A percentile compares a stretch with the other conserved stretches of the same genome.
phyloP scores from a whole-genome alignment of 2,113 vertebrate species.

The Nothobranchius kuhntae region DNA sequence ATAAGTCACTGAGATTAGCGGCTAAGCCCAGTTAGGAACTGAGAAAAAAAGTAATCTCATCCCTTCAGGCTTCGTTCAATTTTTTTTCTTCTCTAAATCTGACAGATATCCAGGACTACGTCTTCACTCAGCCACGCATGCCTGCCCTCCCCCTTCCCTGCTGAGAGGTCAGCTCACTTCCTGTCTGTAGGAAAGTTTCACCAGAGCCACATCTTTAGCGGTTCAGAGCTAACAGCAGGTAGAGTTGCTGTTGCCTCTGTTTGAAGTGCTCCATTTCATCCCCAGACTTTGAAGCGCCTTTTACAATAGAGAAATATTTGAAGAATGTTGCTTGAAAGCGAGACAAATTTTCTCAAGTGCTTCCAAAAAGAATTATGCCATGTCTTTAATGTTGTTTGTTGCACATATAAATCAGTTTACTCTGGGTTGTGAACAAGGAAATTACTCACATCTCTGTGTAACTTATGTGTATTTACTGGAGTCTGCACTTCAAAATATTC shows the following conservation, averaged over 20 bases:
- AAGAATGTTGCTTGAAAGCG: constrained; percentile 13
- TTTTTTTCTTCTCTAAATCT: constrained; percentile 27
- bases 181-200: constrained; percentile 43
- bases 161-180: constrained; percentile 59
- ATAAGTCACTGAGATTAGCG: constrained; percentile 25
- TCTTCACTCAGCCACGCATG: constrained; percentile 65
- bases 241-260: constrained; percentile 24
- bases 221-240: constrained; percentile 49
- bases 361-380: constrained; percentile 1
- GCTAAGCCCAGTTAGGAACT: constrained; percentile 9
- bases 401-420: background rate
- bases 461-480: background rate
- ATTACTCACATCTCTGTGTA: background rate
- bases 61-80: constrained; percentile 35
- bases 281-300: constrained; percentile 36
- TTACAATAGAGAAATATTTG: constrained; percentile 16
- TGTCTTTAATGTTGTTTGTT: background rate
- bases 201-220: constrained; percentile 31
- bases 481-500: constrained; percentile 8
- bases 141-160: constrained; percentile 43
- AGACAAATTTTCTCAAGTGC: background rate
- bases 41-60: constrained; percentile 36
- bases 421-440: background rate
- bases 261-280: constrained; percentile 37
- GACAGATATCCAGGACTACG: constrained; percentile 61